Evolutionary conservation across 2,113 vertebrate genomes (phyloP), one percentile per base, ranked within the genome.

Genomic region (Ictalurus punctatus): DNA sequence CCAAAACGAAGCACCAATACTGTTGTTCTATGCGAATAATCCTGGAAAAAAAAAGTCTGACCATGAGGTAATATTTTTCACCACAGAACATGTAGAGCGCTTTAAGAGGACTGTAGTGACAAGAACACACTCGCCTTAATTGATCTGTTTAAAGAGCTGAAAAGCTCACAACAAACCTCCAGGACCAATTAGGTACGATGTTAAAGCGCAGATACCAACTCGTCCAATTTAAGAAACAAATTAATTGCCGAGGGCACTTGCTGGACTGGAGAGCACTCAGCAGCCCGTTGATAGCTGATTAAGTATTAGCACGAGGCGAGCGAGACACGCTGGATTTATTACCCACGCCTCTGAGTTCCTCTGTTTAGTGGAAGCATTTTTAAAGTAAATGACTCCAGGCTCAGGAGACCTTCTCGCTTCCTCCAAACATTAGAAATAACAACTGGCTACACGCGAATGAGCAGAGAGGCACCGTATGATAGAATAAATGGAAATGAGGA

Each of bases 221-320:
- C 76, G n/a, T 89, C 91, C 91, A 88, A 91, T 92, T 92, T 91
- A 88, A 91, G 85, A 91, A 90, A 88, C 87, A 91, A 90, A 91
- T 91, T 87, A 84, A 91, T 90, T 88, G 90, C 88, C 52, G 74
- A 88, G 87, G 90, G 90, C 87, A 90, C 74, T 91, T 89, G 67
- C 84, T 85, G 76, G 73, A 54, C 83, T 91, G 84, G 91, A 91
- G 91, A 74, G 84, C 87, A 79, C 87, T 90, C 89, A 73, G 90
- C 74, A 89, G 65, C 86, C 83, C 65, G 79, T 86, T 91, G 92
- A 87, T 73, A 76, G 85, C 89, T 91, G 91, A 92, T 92, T 91
- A 92, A 91, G 85, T 88, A 91, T 90, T 61, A 83, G 85, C 65
- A 71, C 54, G 13, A 63, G 80, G 85, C 40, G 79, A 90, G 81